Conservation (phyloP, 2,797 vertebrate species). For the Poecilia velifera region DNA sequence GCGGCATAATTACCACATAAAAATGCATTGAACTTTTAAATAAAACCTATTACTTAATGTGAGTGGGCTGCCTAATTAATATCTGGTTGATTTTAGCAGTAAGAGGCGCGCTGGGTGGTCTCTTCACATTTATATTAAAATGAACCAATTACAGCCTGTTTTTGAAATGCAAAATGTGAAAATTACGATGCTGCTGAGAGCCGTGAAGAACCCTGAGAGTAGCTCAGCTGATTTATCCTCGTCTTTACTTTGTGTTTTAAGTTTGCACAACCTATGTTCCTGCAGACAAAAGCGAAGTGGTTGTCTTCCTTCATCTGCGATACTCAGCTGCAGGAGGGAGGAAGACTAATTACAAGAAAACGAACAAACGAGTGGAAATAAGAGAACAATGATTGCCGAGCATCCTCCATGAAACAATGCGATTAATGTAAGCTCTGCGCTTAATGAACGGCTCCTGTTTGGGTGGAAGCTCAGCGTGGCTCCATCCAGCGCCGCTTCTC, state of each 20-base stretch:
- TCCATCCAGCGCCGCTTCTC: constrained; percentile 56
- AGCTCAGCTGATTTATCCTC: constrained; percentile 43
- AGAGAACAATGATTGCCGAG: neutral
- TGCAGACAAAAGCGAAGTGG: neutral
- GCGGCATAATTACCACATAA: neutral
- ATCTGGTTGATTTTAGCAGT: constrained; percentile 37
- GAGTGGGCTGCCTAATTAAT: constrained; percentile 42
- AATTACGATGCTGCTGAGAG: constrained; percentile 21
- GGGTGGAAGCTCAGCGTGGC: constrained; percentile 56
- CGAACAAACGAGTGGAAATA: constrained; percentile 1
- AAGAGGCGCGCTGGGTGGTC: constrained; percentile 23
- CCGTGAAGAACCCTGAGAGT: constrained; percentile 15
- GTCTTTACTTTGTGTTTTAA: neutral
- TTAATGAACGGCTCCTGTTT: constrained; percentile 66
- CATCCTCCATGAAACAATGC: neutral
- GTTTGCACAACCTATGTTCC: neutral
- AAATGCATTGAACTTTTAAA: neutral
- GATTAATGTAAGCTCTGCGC: constrained; percentile 20
- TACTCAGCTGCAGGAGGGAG: constrained; percentile 8
- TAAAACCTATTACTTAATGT: neutral
- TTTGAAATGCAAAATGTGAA: constrained; percentile 26
- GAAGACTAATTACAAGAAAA: neutral
- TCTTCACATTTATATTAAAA: constrained; percentile 36
- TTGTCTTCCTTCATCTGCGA: neutral
- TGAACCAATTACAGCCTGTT: constrained; percentile 32